A percentile compares a stretch with the other conserved stretches of the same genome.
Evolutionary conservation across 2,113 vertebrate genomes (phyloP).

Genomic region (Tupaia tana): DNA sequence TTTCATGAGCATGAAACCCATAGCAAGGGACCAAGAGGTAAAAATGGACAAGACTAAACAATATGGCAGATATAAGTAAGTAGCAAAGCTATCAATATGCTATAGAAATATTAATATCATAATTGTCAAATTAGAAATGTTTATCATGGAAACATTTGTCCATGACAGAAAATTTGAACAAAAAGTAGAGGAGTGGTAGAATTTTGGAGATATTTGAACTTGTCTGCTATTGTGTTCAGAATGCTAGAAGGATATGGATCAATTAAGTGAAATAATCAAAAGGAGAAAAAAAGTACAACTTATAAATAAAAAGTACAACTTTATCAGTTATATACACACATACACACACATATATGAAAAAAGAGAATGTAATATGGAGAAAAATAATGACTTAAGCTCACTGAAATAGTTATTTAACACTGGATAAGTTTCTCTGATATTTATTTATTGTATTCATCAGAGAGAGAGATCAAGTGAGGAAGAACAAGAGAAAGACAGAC

Average conservation of each 20-base stretch:
- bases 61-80: not conserved
- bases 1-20: not conserved
- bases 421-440: not conserved
- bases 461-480: too few relatives aligned
- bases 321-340: not conserved
- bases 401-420: not conserved
- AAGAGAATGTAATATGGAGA: not conserved
- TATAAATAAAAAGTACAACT: not conserved
- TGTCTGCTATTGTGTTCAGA: not conserved
- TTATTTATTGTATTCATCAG: not conserved
- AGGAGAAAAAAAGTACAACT: not conserved
- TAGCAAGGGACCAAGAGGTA: not conserved
- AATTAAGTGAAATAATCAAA: not conserved
- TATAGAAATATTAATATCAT: conserved; percentile 14
- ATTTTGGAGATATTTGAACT: not conserved
- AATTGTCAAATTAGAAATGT: not conserved
- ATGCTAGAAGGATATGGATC: not conserved
- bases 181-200: not conserved
- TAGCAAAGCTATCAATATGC: conserved; percentile 7
- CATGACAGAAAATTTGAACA: not conserved
- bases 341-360: not conserved
- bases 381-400: not conserved
- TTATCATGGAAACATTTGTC: not conserved
- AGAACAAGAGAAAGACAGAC: too few relatives aligned
- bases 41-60: not conserved